Base-by-base conservation (phyloP, 2,113 vertebrate genomes). In the Poecile atricapillus region DNA sequence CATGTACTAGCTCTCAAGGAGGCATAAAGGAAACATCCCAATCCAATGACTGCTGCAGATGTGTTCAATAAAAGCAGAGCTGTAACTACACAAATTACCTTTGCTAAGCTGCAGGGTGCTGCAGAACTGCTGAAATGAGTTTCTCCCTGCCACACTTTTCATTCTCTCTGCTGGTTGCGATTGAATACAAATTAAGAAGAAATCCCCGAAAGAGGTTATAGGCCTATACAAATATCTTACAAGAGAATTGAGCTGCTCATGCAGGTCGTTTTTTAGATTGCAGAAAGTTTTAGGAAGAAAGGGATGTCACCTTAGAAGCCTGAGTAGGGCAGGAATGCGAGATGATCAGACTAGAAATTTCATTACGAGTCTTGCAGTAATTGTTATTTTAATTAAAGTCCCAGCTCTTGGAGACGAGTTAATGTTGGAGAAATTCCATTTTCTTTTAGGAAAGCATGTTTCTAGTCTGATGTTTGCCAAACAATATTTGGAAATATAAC, bases 111-210 rank as follows among this genome's bases (percentile, higher is more conserved):
- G 92, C 94, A 94, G 88, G 69, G 90, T 89, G 95, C 77, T 93
- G 65, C 91, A 87, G 94, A 95, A 56, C 81, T 91, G 90, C 83
- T 88, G 90, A 73, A 94, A 92, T 83, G 89, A 96, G 78, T 94
- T 94, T 92, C 83, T 97, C 81, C 73, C 62, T 95, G 86, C 52
- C 69, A 87, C 85, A 90, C 84, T 95, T 91, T 90, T 95, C 88
- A 96, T 95, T 93, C 80, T 93, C 58, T 89, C 70, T 70, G 80
- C 83, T 87, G 77, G 80, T 46, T 94, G 77, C 18, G 56, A 95
- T 90, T 94, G 93, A 96, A 96, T 94, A 95, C 92, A 95, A 95
- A 96, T 92, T 93, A 96, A 90, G 88, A 89, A 93, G 70, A 90
- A 90, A 90, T 79, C 84, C 35, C 91, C 30, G 17, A 63, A 91